Conservation (phyloP, 2,888 invertebrate species). For the Noctua pronuba region DNA sequence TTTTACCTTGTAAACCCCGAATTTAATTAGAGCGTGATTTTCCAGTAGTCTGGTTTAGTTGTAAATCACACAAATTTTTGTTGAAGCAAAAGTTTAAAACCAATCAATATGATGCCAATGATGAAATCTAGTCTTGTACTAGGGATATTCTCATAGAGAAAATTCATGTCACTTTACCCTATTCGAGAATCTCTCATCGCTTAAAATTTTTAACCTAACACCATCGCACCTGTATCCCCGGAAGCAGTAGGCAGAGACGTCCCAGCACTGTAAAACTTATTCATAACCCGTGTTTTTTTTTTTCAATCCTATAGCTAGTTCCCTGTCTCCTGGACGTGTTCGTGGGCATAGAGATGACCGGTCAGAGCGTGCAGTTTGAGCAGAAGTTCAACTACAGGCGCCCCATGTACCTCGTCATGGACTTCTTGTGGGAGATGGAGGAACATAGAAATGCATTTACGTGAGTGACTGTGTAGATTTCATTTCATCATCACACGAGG, state of each 20-base stretch:
- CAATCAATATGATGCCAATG: neutral
- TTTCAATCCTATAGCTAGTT: constrained; percentile 91
- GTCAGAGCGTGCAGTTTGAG: constrained; percentile 98
- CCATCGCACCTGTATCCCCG: neutral
- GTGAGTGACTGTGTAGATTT: constrained; percentile 83
- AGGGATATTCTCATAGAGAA: neutral
- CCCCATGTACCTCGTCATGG: constrained; percentile 98
- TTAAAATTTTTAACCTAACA: neutral
- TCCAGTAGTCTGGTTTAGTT: too few relatives aligned
- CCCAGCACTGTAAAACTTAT: neutral
- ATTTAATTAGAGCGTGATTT: too few relatives aligned
- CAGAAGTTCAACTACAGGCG: constrained; percentile 99
- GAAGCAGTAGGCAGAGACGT: neutral
- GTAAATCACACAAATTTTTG: too few relatives aligned
- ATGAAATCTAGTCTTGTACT: too few relatives aligned
- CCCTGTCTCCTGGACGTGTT: constrained; percentile 96
- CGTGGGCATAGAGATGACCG: constrained; percentile 99
- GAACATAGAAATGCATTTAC: constrained; percentile 94
- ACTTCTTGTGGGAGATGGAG: constrained; percentile 96
- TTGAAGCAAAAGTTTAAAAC: neutral
- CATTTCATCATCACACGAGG: neutral
- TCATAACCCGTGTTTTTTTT: neutral
- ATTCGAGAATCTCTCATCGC: neutral
- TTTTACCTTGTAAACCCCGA: too few relatives aligned
- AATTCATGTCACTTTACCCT: neutral